Percentiles rank a stretch among this genome's conserved stretches.
Evolutionary conservation across 53 echinoderm and acorn worm genomes (phyloP).

Genomic region (Zoroaster sp.): DNA sequence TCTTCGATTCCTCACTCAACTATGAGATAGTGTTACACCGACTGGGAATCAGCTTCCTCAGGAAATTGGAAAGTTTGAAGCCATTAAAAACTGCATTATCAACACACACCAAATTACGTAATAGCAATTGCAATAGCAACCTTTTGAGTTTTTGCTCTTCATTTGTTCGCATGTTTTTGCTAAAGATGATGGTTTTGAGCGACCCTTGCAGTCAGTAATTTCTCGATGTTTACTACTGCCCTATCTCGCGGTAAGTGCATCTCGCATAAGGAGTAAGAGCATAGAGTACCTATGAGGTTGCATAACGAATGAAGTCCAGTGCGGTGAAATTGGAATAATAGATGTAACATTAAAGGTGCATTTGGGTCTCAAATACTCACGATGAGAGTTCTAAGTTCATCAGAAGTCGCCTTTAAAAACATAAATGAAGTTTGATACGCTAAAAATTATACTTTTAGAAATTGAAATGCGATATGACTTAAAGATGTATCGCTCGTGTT

Average conservation of each 20-base stretch:
- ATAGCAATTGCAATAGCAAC: not conserved
- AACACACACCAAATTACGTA: not conserved
- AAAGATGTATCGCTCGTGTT: too few species aligned
- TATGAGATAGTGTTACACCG: not conserved
- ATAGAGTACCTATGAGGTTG: too few species aligned
- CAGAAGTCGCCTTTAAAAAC: too few species aligned
- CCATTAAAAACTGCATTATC: slow-evolving; percentile 42
- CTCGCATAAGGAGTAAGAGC: not conserved
- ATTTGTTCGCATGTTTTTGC: not conserved
- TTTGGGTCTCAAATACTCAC: not conserved
- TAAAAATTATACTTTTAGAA: too few species aligned
- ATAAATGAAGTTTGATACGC: too few species aligned
- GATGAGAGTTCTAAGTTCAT: too few species aligned
- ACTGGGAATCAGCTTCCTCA: not conserved
- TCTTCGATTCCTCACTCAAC: not conserved
- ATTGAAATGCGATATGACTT: too few species aligned
- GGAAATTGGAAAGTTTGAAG: slow-evolving; percentile 27
- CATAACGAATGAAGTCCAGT: not conserved
- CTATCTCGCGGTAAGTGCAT: not conserved
- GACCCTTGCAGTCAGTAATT: not conserved
- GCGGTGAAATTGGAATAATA: not conserved
- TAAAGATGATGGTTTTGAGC: not conserved
- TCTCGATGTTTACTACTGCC: not conserved
- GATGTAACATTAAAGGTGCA: not conserved
- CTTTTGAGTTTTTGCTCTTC: not conserved